phyloP scores from a whole-genome alignment of 2,797 vertebrate species.

The Leptoclinus maculatus region DNA sequence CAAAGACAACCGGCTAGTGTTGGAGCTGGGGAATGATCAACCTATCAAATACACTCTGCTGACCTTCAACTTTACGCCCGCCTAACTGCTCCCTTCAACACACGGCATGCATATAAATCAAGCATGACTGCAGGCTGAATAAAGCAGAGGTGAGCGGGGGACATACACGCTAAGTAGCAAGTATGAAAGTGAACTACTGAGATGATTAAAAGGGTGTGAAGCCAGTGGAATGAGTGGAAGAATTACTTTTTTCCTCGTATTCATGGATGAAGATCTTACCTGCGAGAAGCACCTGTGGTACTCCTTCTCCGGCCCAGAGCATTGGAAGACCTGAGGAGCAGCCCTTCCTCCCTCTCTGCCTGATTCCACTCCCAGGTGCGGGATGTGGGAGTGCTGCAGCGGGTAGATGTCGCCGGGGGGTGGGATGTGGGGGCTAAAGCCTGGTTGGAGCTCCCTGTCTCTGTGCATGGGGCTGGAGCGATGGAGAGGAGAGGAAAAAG shows the following conservation, averaged over 20 bases:
- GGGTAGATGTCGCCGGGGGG: constrained; percentile 60
- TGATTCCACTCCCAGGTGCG: constrained; percentile 40
- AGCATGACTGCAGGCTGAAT: constrained; percentile 4
- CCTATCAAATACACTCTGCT: constrained; percentile 42
- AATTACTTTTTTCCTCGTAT: not conserved
- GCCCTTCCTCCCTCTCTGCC: constrained; percentile 45
- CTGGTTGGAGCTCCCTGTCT: constrained; percentile 55
- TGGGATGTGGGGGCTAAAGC: constrained; percentile 48
- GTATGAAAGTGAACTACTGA: not conserved
- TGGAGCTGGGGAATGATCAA: constrained; percentile 56
- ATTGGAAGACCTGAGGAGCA: constrained; percentile 67
- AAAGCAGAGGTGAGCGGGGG: constrained; percentile 5
- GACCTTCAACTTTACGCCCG: constrained; percentile 48
- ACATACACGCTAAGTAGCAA: not conserved
- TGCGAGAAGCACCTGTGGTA: constrained; percentile 81
- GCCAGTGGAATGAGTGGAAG: not conserved
- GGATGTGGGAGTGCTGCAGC: constrained; percentile 55
- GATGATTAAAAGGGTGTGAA: not conserved
- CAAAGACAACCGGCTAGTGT: constrained; percentile 65
- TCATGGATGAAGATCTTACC: constrained; percentile 65
- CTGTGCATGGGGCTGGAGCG: constrained; percentile 52
- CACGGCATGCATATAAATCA: constrained; percentile 34
- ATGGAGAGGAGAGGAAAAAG: constrained; percentile 64
- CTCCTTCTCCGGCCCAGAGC: constrained; percentile 76
- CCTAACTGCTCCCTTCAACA: constrained; percentile 36